phyloP scores from a whole-genome alignment of 2,888 invertebrate genomes.

The Thereva unica region DNA sequence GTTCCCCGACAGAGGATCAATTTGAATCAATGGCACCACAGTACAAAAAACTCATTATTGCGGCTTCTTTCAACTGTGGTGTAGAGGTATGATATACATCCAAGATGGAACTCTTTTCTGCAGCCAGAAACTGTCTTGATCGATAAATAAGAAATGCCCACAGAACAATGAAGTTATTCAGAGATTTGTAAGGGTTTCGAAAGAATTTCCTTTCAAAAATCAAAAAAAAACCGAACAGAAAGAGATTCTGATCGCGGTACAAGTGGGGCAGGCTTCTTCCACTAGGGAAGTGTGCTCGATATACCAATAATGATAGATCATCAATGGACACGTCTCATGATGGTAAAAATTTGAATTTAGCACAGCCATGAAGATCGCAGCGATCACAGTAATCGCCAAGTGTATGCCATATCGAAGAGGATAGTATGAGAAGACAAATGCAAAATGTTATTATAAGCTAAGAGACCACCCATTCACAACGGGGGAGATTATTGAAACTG shows the following conservation, averaged over 20 bases:
- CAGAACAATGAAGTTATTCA: conserved; percentile 24
- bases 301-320: conserved; percentile 36
- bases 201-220: conserved; percentile 3
- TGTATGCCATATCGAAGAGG: conserved; percentile 25
- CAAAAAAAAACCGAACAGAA: no score
- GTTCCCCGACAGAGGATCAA: conserved; percentile 25
- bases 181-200: conserved; percentile 2
- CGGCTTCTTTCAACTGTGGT: conserved; percentile 27
- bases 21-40: conserved; percentile 15
- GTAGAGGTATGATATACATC: background rate
- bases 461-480: conserved; percentile 39
- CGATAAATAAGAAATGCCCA: conserved; percentile 2
- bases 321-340: conserved; percentile 38
- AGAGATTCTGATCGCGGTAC: no score
- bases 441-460: background rate
- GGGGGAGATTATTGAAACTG: conserved; percentile 32
- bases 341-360: conserved; percentile 23
- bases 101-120: conserved; percentile 1
- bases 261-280: no score
- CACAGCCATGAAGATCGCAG: no score
- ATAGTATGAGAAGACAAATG: conserved; percentile 18
- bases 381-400: no score
- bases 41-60: conserved; percentile 28
- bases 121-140: conserved; percentile 10
- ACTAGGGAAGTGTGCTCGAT: background rate